A percentile compares a stretch with the other conserved stretches of the same genome.
These are phyloP conservation scores for Oryzaephilus surinamensis DNA, from an alignment of 1,140 invertebrate genomes.

Conservation along the genomic window DNA sequence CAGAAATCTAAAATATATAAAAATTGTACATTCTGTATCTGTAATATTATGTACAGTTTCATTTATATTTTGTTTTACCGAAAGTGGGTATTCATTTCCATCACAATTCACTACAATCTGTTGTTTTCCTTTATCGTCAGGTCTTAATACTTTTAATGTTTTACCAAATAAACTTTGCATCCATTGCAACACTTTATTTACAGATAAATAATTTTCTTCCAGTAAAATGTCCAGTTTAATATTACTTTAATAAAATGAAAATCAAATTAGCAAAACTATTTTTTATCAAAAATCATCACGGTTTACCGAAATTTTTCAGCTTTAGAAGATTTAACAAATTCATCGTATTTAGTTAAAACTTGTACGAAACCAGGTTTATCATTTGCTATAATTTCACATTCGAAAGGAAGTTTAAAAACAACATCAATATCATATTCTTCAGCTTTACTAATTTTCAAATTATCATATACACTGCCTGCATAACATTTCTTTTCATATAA, in stretches of 20 bases:
- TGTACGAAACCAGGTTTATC: conserved; percentile 3
- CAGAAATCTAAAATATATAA: conserved; percentile 3
- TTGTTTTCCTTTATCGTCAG: background rate
- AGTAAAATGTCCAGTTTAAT: background rate
- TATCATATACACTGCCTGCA: conserved; percentile 42
- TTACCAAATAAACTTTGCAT: conserved; percentile 1
- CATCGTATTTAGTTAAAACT: background rate
- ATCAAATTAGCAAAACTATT: background rate
- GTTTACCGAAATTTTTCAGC: conserved; percentile 2
- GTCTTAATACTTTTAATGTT: background rate
- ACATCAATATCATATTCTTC: conserved; percentile 42
- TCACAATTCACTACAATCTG: background rate
- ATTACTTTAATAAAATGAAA: background rate
- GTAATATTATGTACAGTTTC: no score
- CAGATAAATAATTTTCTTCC: background rate
- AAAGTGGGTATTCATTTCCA: conserved; percentile 3
- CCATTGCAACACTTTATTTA: conserved; percentile 2
- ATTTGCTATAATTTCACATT: background rate
- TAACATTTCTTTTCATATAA: conserved; percentile 32
- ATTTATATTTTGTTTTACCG: conserved; percentile 6
- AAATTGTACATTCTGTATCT: no score
- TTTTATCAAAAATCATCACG: no score
- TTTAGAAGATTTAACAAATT: background rate
- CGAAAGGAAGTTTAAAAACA: conserved; percentile 6
- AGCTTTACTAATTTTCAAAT: conserved; percentile 38